Percentiles rank a stretch among this genome's conserved stretches.
Evolutionary conservation across 1,140 invertebrate species (phyloP).

Genomic region (Frieseomelitta varia): DNA sequence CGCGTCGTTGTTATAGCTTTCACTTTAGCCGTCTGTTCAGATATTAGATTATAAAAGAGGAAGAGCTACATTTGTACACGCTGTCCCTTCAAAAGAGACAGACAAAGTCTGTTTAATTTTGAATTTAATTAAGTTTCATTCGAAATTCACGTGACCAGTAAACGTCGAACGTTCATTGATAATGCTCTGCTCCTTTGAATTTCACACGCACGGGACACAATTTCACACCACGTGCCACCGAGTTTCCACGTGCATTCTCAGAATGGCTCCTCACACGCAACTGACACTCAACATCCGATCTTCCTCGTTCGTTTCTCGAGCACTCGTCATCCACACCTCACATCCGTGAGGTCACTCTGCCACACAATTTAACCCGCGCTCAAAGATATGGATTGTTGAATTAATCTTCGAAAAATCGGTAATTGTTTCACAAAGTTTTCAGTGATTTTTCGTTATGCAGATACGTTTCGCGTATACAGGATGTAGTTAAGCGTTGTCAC

Average conservation of each 20-base stretch:
- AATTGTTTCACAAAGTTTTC: no score
- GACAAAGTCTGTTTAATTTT: no score
- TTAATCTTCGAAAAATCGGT: neutral
- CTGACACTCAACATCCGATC: neutral
- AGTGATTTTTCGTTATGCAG: no score
- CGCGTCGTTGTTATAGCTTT: no score
- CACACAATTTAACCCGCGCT: neutral
- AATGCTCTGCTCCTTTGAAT: neutral
- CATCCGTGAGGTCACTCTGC: neutral
- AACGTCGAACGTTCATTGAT: neutral
- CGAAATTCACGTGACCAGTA: neutral
- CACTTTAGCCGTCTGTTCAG: no score
- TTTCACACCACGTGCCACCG: neutral
- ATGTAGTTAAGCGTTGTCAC: no score
- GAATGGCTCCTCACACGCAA: neutral
- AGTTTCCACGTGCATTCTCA: neutral
- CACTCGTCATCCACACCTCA: neutral
- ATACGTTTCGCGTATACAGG: no score
- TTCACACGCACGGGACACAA: neutral
- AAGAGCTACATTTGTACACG: no score
- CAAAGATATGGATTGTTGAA: neutral
- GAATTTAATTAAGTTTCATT: no score
- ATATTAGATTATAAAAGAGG: no score
- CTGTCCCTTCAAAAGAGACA: no score
- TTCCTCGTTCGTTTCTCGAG: neutral